Percentiles rank a stretch among this genome's conserved stretches.
Evolutionary conservation across 2,888 invertebrate species (phyloP).

Genomic region (Tethea ocularis): DNA sequence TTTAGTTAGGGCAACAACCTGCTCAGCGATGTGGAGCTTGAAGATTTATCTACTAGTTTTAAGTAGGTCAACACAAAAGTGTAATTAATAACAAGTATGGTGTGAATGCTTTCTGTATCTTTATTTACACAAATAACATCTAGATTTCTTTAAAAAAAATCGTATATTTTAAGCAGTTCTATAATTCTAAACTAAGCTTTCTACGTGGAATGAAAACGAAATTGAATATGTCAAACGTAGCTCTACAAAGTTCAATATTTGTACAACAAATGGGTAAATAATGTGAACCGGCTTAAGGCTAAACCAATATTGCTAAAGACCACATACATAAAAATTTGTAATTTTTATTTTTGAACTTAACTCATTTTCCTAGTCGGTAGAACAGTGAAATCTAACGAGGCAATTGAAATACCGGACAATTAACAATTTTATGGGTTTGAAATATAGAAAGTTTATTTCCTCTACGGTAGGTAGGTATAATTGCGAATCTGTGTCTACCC

Average conservation of each 20-base stretch:
- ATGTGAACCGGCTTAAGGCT: slow-evolving; percentile 46
- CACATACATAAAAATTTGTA: slow-evolving; percentile 29
- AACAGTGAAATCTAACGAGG: slow-evolving; percentile 18
- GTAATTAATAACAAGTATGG: neutral
- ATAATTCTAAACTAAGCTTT: slow-evolving; percentile 45
- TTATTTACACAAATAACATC: neutral
- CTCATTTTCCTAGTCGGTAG: slow-evolving; percentile 4
- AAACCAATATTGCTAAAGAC: slow-evolving; percentile 58
- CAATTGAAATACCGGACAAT: slow-evolving; percentile 8
- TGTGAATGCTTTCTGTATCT: neutral
- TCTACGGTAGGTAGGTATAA: slow-evolving; percentile 12
- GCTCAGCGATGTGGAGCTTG: slow-evolving; percentile 27
- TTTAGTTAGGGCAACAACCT: slow-evolving; percentile 68
- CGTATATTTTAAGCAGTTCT: slow-evolving; percentile 21
- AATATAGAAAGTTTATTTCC: slow-evolving; percentile 31
- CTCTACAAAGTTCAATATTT: slow-evolving; percentile 59
- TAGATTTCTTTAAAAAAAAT: neutral
- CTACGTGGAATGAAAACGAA: slow-evolving; percentile 56
- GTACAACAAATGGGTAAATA: slow-evolving; percentile 67
- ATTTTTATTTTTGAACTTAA: slow-evolving; percentile 27
- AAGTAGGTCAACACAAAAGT: neutral
- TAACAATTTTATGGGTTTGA: slow-evolving; percentile 18
- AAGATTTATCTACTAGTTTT: slow-evolving; percentile 1
- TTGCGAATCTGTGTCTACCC: slow-evolving; percentile 21
- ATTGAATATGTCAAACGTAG: slow-evolving; percentile 55